Conservation (phyloP, 2,888 invertebrate species). For the Lepidonotus clava region DNA sequence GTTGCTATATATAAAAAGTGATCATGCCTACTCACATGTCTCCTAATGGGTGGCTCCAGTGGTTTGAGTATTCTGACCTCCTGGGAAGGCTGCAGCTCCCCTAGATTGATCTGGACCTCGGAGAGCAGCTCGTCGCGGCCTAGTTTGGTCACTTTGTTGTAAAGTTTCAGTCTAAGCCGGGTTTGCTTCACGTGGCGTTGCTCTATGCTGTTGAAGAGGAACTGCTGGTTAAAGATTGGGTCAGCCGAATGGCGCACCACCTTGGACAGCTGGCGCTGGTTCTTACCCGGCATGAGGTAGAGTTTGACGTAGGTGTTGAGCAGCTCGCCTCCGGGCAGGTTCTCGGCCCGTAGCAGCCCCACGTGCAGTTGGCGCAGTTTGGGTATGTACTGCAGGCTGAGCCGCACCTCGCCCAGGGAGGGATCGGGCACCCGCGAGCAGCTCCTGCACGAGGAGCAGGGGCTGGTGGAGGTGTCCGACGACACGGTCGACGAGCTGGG, state of each 20-base stretch:
- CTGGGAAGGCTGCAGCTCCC: conserved; percentile 74
- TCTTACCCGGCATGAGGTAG: conserved; percentile 80
- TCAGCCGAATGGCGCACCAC: conserved; percentile 78
- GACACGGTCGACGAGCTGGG: background rate
- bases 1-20: too few relatives aligned
- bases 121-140: conserved; percentile 79
- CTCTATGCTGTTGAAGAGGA: conserved; percentile 80
- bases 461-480: background rate
- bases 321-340: conserved; percentile 75
- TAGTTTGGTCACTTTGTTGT: conserved; percentile 77
- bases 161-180: conserved; percentile 77
- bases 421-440: conserved; percentile 55
- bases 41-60: conserved; percentile 72
- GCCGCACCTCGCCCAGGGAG: conserved; percentile 75
- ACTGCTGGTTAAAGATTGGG: conserved; percentile 80
- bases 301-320: conserved; percentile 79
- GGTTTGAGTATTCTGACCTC: conserved; percentile 81
- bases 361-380: conserved; percentile 80
- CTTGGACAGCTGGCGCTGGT: conserved; percentile 78
- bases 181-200: conserved; percentile 77
- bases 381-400: conserved; percentile 80
- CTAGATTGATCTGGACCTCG: conserved; percentile 78
- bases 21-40: conserved; percentile 71
- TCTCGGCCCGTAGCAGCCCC: conserved; percentile 75
- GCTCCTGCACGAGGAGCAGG: background rate